phyloP scores from a whole-genome alignment of 2,113 vertebrate genomes.

The Globicephala melas region DNA sequence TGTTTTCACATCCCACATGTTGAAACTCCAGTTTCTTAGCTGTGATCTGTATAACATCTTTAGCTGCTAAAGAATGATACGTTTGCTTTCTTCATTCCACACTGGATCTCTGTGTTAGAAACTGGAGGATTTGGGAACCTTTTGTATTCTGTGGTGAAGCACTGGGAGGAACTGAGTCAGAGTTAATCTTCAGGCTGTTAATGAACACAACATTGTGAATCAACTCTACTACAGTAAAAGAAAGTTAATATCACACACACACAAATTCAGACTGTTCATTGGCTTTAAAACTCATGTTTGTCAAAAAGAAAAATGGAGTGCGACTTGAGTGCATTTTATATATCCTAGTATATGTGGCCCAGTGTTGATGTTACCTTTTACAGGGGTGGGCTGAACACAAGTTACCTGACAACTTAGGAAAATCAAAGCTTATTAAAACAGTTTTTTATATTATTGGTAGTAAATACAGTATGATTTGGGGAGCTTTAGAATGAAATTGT shows the following conservation, averaged over 20 bases:
- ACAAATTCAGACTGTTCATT: not conserved
- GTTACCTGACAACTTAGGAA: not conserved
- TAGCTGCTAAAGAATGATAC: not conserved
- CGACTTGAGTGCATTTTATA: not conserved
- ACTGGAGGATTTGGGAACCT: slow-evolving; percentile 20
- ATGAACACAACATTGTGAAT: not conserved
- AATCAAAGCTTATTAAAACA: slow-evolving; percentile 27
- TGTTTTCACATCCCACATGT: slow-evolving; percentile 3
- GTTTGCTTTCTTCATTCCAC: slow-evolving; percentile 37
- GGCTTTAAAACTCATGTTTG: not conserved
- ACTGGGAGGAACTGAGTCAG: slow-evolving; percentile 31
- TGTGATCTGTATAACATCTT: slow-evolving; percentile 18
- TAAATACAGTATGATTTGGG: not conserved
- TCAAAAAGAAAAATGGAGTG: slow-evolving; percentile 19
- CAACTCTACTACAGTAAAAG: not conserved
- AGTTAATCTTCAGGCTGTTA: not conserved
- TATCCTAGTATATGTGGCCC: not conserved
- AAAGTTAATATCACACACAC: not conserved
- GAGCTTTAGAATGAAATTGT: not conserved
- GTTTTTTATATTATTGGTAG: not conserved
- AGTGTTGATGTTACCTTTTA: not conserved
- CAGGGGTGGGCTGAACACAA: not conserved
- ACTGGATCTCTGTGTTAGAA: not conserved
- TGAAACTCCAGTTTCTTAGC: slow-evolving; percentile 33
- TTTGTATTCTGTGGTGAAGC: not conserved